Conservation (phyloP, 1,140 invertebrate genomes). For the Pseudobourletiella spinata region DNA sequence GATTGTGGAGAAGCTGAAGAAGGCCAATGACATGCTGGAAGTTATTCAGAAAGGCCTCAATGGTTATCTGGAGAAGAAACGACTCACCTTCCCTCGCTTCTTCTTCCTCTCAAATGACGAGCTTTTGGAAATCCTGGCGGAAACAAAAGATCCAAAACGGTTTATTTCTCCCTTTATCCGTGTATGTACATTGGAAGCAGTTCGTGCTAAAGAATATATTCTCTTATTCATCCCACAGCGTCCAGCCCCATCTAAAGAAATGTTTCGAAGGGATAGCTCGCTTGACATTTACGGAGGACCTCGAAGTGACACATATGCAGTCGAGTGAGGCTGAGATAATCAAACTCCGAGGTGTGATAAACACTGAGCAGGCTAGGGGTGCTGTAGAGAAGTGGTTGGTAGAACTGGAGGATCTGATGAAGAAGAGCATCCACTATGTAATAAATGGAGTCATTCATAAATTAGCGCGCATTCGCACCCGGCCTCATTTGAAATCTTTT, state of each 20-base stretch:
- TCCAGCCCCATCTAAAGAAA: conserved; percentile 97
- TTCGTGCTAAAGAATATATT: background rate
- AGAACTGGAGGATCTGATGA: conserved; percentile 84
- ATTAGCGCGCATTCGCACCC: background rate
- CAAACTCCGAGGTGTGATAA: conserved; percentile 64
- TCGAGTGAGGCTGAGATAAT: conserved; percentile 83
- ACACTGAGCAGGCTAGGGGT: conserved; percentile 77
- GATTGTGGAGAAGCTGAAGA: conserved; percentile 81
- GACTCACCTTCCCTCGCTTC: conserved; percentile 87
- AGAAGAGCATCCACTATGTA: conserved; percentile 68
- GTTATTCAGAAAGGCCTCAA: conserved; percentile 87
- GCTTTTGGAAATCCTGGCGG: conserved; percentile 87
- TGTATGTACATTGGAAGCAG: background rate
- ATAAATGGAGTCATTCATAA: conserved; percentile 14
- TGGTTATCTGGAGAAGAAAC: conserved; percentile 90
- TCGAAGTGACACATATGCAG: conserved; percentile 82
- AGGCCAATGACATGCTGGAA: conserved; percentile 76
- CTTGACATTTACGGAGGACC: conserved; percentile 71
- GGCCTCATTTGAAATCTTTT: too few species aligned
- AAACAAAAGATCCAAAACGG: conserved; percentile 92
- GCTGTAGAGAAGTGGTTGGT: conserved; percentile 96
- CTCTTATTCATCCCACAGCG: conserved; percentile 46
- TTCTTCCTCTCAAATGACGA: conserved; percentile 98
- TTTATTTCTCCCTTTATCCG: conserved; percentile 43
- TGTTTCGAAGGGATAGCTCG: conserved; percentile 89